A percentile compares a stretch with the other conserved stretches of the same genome.
phyloP scores from a whole-genome alignment of 2,888 invertebrate species.

The Mythimna albipuncta region DNA sequence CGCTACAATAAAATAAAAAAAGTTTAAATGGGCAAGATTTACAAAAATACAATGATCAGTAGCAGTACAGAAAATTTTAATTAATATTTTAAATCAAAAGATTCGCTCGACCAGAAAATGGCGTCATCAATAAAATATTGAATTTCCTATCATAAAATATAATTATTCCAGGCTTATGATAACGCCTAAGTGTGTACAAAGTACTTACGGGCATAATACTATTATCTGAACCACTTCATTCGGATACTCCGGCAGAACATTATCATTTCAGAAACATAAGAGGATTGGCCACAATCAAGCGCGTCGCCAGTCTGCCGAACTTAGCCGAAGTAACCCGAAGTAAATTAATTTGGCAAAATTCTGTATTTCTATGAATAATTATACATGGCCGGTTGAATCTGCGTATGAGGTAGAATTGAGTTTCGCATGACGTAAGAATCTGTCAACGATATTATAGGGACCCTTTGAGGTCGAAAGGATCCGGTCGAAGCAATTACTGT shows the following conservation, averaged over 20 bases:
- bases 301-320: constrained; percentile 55
- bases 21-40: too few relatives aligned
- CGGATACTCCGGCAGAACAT: constrained; percentile 36
- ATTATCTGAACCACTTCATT: constrained; percentile 53
- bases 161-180: constrained; percentile 25
- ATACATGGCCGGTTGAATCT: constrained; percentile 56
- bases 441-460: constrained; percentile 54
- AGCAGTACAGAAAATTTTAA: too few relatives aligned
- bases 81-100: too few relatives aligned
- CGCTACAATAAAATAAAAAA: too few relatives aligned
- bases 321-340: constrained; percentile 59
- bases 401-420: constrained; percentile 65
- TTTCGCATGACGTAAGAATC: constrained; percentile 60
- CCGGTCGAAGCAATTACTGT: constrained; percentile 10
- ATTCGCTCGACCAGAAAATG: background rate
- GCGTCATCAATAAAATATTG: background rate
- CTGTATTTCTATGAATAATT: constrained; percentile 70
- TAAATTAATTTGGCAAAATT: constrained; percentile 72
- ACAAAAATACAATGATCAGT: too few relatives aligned
- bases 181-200: constrained; percentile 17
- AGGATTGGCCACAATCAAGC: constrained; percentile 63
- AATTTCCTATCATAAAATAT: constrained; percentile 7
- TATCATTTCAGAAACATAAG: constrained; percentile 59
- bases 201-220: constrained; percentile 43
- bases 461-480: constrained; percentile 24